Base-by-base conservation (phyloP, 2,113 vertebrate genomes). In the Oplegnathus fasciatus region DNA sequence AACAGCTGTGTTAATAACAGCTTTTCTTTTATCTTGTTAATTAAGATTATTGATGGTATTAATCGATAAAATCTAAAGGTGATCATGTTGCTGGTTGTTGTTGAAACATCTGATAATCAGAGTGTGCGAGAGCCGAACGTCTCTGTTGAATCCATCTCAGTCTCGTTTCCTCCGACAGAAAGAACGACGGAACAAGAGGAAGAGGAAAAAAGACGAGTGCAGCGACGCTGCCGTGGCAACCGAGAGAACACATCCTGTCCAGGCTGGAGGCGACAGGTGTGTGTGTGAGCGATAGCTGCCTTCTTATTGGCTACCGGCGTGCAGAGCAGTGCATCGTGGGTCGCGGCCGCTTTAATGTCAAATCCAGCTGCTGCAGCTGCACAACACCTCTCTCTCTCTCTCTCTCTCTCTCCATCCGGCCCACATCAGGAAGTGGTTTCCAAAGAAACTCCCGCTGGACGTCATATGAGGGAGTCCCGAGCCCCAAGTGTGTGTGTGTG, bases 331-430 rank as follows among this genome's bases (percentile, higher is more conserved):
- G 85, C 86, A 88, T 83, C 70, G 77, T 91, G 90, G 91, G 90
- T 89, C 71, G 46, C 67, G 13, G 86, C 80, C 84, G 70, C 75
- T 86, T 80, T 93, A 91, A 95, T 94, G 91, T 91, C 64, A 88
- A 92, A 75, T 81, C 73, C 94, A 95, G 94, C 92, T 95, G 94
- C 86, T 80, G 64, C 91, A 91, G 93, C 92, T 95, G 92, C 92
- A 92, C 80, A 78, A 88, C 73, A 75, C 82, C 34, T 46, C 30
- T 69, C 32, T 64, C n/a, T 34, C 88, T 85, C 30, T 26, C 13
- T 40, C 34, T 28, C 44, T 40, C 46, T 64, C 58, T 20, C 42
- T 69, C 79, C 72, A 64, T 84, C 75, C 82, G 61, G 82, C 73
- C 74, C 77, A 50, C 73, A 87, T 83, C 88, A 90, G 90, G 88